Evolutionary conservation across 2,888 invertebrate species (phyloP).

Genomic region (Hofmannophila pseudospretella): DNA sequence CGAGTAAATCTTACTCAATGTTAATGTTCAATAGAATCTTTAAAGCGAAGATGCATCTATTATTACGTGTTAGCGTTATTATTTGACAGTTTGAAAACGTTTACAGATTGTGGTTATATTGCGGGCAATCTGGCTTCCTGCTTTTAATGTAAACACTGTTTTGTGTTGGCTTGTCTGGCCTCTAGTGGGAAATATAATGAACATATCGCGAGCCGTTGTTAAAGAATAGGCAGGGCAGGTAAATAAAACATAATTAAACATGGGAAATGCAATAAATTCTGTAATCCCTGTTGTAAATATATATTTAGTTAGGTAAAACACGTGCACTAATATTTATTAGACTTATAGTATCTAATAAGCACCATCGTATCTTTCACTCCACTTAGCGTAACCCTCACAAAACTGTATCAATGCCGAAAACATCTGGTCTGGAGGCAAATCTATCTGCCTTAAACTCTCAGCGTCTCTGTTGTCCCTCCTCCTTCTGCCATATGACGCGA

Average conservation of each 20-base stretch:
- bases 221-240: neutral
- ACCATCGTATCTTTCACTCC: slow-evolving; percentile 40
- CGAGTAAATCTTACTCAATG: slow-evolving; percentile 38
- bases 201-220: neutral
- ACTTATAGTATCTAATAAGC: no score
- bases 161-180: slow-evolving; percentile 26
- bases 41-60: slow-evolving; percentile 65
- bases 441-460: slow-evolving; percentile 33
- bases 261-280: no score
- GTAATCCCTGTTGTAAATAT: no score
- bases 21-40: slow-evolving; percentile 61
- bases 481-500: slow-evolving; percentile 54
- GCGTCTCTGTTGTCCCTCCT: slow-evolving; percentile 36
- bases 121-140: slow-evolving; percentile 75
- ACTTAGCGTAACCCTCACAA: slow-evolving; percentile 77
- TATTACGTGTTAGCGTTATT: slow-evolving; percentile 74
- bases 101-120: slow-evolving; percentile 68
- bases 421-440: slow-evolving; percentile 62
- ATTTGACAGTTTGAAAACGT: slow-evolving; percentile 78
- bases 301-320: no score
- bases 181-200: neutral
- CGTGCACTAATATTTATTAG: no score
- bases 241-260: slow-evolving; percentile 1
- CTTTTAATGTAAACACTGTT: slow-evolving; percentile 66
- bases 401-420: slow-evolving; percentile 69